Conservation (phyloP, 1,140 invertebrate genomes). For the Meloidogyne floridensis region DNA sequence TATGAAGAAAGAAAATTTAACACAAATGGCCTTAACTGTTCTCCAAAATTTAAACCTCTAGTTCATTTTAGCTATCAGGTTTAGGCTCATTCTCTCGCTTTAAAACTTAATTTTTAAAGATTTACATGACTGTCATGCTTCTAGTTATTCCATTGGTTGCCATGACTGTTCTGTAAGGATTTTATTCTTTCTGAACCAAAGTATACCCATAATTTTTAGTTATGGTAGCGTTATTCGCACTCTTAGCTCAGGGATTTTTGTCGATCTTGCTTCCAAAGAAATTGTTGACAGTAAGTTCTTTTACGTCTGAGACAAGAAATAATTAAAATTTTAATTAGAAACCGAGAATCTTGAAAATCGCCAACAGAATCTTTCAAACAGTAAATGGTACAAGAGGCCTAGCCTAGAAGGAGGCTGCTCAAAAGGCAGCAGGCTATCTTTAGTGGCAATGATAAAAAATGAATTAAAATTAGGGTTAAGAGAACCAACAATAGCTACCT, state of each 20-base stretch:
- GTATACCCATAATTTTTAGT: background rate
- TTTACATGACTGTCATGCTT: constrained; percentile 58
- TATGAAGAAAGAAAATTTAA: constrained; percentile 56
- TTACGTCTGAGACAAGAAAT: constrained; percentile 39
- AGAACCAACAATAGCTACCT: background rate
- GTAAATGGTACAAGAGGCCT: background rate
- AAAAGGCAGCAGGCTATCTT: background rate
- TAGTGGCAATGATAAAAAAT: background rate
- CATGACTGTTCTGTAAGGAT: constrained; percentile 47
- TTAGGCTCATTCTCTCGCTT: background rate
- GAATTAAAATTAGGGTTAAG: background rate
- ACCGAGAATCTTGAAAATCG: background rate
- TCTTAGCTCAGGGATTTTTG: constrained; percentile 44
- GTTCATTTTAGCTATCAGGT: constrained; percentile 52
- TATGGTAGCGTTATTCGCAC: constrained; percentile 46
- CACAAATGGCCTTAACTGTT: constrained; percentile 50
- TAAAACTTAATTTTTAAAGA: constrained; percentile 12
- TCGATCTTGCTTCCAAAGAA: constrained; percentile 52
- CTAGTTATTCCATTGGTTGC: constrained; percentile 52
- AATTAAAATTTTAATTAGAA: background rate
- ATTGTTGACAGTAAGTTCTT: background rate
- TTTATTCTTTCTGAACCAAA: background rate
- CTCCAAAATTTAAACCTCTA: constrained; percentile 45
- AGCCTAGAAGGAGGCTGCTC: background rate
- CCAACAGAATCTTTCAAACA: background rate